Evolutionary conservation across 2,888 invertebrate genomes (phyloP).

Genomic region (Oxyscelio sp.): DNA sequence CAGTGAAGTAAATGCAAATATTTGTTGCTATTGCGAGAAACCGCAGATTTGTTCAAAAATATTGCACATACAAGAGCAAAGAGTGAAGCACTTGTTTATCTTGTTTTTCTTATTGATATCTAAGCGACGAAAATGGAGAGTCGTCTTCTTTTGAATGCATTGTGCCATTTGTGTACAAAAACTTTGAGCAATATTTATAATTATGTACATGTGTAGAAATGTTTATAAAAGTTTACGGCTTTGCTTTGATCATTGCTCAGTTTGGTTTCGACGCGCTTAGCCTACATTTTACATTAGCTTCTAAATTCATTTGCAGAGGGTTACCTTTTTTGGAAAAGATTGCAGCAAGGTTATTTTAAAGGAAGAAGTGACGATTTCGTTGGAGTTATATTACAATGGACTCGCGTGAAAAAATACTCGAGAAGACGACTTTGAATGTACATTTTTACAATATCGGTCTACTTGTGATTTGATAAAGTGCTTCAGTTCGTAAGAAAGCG

Average conservation of each 20-base stretch:
- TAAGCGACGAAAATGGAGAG: slow-evolving; percentile 48
- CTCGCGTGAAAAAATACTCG: background rate
- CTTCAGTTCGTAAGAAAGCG: background rate
- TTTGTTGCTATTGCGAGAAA: background rate
- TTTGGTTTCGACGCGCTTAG: slow-evolving; percentile 22
- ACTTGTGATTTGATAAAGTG: slow-evolving; percentile 1
- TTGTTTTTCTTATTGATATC: background rate
- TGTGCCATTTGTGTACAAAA: slow-evolving; percentile 45
- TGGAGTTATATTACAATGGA: slow-evolving; percentile 53
- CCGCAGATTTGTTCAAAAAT: background rate
- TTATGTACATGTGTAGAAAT: slow-evolving; percentile 73
- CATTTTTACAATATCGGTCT: slow-evolving; percentile 50
- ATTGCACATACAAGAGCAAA: slow-evolving; percentile 50
- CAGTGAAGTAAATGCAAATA: too few relatives aligned
- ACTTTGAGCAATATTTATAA: slow-evolving; percentile 72
- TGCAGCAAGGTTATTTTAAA: background rate
- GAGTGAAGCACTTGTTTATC: slow-evolving; percentile 32
- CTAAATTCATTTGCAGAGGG: background rate
- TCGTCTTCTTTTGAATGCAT: slow-evolving; percentile 45
- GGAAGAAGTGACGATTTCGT: slow-evolving; percentile 8
- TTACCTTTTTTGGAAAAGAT: slow-evolving; percentile 1
- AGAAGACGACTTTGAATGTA: slow-evolving; percentile 31
- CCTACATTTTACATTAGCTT: background rate
- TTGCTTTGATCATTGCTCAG: background rate
- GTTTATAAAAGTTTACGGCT: slow-evolving; percentile 22